Base-by-base conservation (phyloP, 1,140 invertebrate species). In the Uloborus diversus region DNA sequence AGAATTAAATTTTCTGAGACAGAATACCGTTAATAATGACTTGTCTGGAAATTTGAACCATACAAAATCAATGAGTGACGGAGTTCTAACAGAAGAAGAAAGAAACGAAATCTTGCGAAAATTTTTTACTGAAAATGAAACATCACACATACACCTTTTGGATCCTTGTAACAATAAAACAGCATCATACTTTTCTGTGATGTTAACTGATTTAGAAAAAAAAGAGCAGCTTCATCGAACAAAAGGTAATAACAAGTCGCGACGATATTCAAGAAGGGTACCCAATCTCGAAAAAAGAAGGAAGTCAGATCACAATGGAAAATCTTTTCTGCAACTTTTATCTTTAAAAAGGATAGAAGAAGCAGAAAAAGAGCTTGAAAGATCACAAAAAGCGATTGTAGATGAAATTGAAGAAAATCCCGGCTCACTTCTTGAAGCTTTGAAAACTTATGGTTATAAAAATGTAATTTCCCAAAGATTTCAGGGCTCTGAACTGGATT, bases 371-470 rank as follows among this genome's bases (percentile, higher is more conserved):
- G 75, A 68, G 47, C 37, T 79, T 9, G 51, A 79, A 27, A 79
- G 27, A 59, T 25, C 33, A 14, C 49, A 66, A 20, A 79, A 53
- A 68, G 27, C 30, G 23, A 35, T 28, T 17, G 30, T 4, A 27
- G n/a, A 25, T 13, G 56, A 59, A 11, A 4, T 13, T 14, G 49
- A 51, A 65, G 73, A 78, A 57, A 81, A 27, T 51, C 28, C 51
- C 28, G 71, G 69, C 27, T 82, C 82, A 23, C 64, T 84, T 25
- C 42, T 84, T 7, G 83, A 84, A 65, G 82, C 83, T 25, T 42
- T 84, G 11, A 79, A 81, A 70, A 83, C 81, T 51, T 80, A 80
- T 47, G 83, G 83, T 23, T 84, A 84, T 65, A 71, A 81, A 57
- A 71, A 70, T 42, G 53, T 84, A 3, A 79, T 84, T n/a, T 81